Evolutionary conservation across 2,113 vertebrate genomes (phyloP).

Genomic region (Hucho hucho): DNA sequence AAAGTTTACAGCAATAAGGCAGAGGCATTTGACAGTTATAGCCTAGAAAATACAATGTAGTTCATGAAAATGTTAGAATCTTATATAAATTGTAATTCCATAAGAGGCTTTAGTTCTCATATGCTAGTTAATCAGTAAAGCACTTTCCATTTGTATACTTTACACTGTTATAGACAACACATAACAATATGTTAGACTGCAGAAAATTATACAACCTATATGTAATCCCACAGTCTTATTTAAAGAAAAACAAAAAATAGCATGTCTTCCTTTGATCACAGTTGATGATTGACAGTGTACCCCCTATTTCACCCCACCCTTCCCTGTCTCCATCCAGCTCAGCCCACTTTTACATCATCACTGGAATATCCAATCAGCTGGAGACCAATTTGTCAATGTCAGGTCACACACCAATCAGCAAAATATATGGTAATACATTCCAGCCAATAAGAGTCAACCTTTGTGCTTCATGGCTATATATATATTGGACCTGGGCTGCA

Average conservation of each 20-base stretch:
- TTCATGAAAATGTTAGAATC: too few species aligned
- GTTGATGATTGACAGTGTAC: constrained; percentile 41
- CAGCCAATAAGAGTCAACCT: constrained; percentile 39
- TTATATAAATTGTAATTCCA: too few species aligned
- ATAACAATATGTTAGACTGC: not conserved
- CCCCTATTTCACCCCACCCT: not conserved
- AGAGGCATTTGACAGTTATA: too few species aligned
- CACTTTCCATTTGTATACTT: too few species aligned
- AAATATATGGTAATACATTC: constrained; percentile 17
- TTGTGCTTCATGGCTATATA: constrained; percentile 8
- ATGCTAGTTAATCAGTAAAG: too few species aligned
- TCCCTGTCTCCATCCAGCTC: constrained; percentile 22
- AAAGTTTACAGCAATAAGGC: too few species aligned
- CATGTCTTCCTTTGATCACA: constrained; percentile 24
- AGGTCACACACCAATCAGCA: constrained; percentile 38
- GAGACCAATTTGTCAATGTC: constrained; percentile 56
- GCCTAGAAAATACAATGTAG: too few species aligned
- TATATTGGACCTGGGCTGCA: constrained; percentile 6
- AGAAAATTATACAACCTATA: not conserved
- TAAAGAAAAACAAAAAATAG: not conserved
- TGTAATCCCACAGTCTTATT: not conserved
- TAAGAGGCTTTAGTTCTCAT: too few species aligned
- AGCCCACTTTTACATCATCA: constrained; percentile 38
- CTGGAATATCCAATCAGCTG: constrained; percentile 36
- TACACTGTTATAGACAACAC: not conserved